These are phyloP conservation scores for Nannoperca australis DNA, from an alignment of 2,797 vertebrate genomes.

Conservation along the genomic window DNA sequence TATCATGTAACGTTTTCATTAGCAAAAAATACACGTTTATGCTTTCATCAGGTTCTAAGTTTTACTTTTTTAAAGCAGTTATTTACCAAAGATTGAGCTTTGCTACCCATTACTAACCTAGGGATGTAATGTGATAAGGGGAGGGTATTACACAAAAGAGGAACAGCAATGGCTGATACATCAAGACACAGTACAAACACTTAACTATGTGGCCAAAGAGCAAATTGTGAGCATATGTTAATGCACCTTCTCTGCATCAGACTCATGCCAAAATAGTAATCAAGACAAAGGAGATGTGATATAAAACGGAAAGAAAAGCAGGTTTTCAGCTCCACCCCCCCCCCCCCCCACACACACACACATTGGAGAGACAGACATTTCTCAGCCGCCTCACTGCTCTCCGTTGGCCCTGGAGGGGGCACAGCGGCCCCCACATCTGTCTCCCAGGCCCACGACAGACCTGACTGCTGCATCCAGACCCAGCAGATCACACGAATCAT, in stretches of 20 bases:
- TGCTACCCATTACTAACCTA: slow-evolving; percentile 29
- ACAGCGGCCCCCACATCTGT: slow-evolving; percentile 85
- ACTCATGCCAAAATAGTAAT: slow-evolving; percentile 80
- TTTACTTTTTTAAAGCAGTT: slow-evolving; percentile 51
- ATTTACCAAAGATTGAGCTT: slow-evolving; percentile 43
- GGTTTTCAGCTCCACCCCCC: slow-evolving; percentile 57
- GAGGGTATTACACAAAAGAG: slow-evolving; percentile 62
- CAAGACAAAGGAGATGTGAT: slow-evolving; percentile 83
- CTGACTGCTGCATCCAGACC: slow-evolving; percentile 75
- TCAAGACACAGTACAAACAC: slow-evolving; percentile 60
- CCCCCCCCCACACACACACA: slow-evolving; percentile 29
- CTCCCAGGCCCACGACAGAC: slow-evolving; percentile 83
- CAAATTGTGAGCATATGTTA: slow-evolving; percentile 86
- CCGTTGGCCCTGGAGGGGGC: slow-evolving; percentile 77
- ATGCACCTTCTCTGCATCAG: slow-evolving; percentile 74
- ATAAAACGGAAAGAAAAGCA: slow-evolving; percentile 74
- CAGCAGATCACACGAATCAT: slow-evolving; percentile 83
- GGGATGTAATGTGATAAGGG: slow-evolving; percentile 54
- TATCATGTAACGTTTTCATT: slow-evolving; percentile 21
- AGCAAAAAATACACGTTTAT: slow-evolving; percentile 21
- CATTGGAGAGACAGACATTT: slow-evolving; percentile 74
- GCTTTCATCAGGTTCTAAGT: slow-evolving; percentile 36
- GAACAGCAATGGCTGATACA: slow-evolving; percentile 62
- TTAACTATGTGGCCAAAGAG: slow-evolving; percentile 71
- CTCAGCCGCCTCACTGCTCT: slow-evolving; percentile 80